Percentiles rank a stretch among this genome's conserved stretches.
Evolutionary conservation across 2,888 invertebrate species (phyloP).

Genomic region (Girardia tigrina): DNA sequence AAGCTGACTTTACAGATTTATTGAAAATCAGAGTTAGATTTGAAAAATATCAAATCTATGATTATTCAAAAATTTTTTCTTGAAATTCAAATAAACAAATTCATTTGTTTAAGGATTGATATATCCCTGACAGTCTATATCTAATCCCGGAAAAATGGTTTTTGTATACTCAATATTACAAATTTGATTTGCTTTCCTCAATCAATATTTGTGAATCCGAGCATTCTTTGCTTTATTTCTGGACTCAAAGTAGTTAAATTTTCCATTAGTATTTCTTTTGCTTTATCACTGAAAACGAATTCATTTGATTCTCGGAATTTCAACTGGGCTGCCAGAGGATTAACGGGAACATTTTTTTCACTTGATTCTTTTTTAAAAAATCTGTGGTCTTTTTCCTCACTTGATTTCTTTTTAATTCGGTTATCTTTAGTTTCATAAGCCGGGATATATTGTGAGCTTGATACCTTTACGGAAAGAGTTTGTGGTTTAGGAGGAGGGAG

Average conservation of each 20-base stretch:
- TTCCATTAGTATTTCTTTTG: neutral
- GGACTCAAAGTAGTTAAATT: neutral
- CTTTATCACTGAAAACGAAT: conserved; percentile 13
- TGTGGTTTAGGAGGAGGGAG: no score
- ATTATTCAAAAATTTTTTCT: neutral
- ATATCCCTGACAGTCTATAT: neutral
- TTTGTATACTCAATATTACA: neutral
- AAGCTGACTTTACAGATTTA: neutral
- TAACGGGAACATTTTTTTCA: no score
- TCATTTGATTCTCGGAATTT: neutral
- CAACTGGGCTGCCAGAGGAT: no score
- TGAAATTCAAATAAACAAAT: neutral
- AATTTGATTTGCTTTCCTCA: no score
- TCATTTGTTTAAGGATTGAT: neutral
- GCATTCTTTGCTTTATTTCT: conserved; percentile 2
- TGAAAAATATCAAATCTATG: neutral
- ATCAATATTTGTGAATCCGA: neutral
- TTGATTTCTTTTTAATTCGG: no score
- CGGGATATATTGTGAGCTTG: no score
- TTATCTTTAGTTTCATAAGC: no score
- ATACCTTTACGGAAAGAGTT: no score
- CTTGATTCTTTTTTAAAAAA: no score
- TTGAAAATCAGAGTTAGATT: neutral
- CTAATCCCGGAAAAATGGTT: neutral
- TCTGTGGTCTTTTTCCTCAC: no score